Evolutionary conservation across 1,140 invertebrate genomes (phyloP).

Genomic region (Zelostemma sp.): DNA sequence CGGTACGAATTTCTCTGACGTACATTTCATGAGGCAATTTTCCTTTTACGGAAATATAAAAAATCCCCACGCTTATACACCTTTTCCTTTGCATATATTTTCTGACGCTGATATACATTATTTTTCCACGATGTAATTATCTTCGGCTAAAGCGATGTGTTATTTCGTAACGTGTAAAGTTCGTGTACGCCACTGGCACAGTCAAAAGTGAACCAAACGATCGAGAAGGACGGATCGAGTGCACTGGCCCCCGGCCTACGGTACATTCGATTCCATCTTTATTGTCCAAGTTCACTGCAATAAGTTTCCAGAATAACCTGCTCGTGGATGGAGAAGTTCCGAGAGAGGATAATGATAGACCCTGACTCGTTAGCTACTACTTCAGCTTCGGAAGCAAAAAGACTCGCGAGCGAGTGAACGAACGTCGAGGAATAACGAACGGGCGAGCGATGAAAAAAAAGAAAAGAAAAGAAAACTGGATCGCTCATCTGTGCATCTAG

Average conservation of each 20-base stretch:
- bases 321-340: conserved; percentile 55
- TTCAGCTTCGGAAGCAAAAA: conserved; percentile 58
- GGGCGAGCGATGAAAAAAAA: conserved; percentile 49
- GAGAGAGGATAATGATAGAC: conserved; percentile 67
- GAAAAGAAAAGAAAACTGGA: conserved; percentile 60
- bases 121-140: too few species aligned
- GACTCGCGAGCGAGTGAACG: conserved; percentile 40
- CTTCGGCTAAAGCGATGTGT: too few species aligned
- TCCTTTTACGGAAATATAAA: not conserved
- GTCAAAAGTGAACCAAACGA: conserved; percentile 4
- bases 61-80: too few species aligned
- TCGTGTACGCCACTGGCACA: too few species aligned
- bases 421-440: conserved; percentile 43
- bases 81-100: too few species aligned
- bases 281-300: conserved; percentile 65
- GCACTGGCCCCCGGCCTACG: conserved; percentile 40
- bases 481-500: conserved; percentile 62
- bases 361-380: conserved; percentile 62
- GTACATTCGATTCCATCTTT: conserved; percentile 61
- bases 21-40: not conserved
- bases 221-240: conserved; percentile 16
- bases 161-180: too few species aligned
- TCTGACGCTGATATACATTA: too few species aligned
- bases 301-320: conserved; percentile 64
- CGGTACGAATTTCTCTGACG: conserved; percentile 35